Percentiles rank a stretch among this genome's conserved stretches.
Conservation (phyloP, 2,797 vertebrate species). For the Takifugu ocellatus region DNA sequence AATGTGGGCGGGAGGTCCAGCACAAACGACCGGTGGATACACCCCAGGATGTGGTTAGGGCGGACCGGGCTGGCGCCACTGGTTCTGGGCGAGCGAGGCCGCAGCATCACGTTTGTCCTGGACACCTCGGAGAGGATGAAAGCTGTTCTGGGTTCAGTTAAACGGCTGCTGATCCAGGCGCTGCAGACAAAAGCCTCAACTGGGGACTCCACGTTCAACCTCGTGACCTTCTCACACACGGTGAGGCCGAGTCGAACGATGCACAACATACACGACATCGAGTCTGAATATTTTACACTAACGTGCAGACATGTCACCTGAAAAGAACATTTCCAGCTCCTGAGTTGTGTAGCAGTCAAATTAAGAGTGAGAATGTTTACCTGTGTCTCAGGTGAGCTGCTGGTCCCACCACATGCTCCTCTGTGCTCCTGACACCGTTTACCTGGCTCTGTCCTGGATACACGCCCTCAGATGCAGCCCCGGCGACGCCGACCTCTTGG, state of each 20-base stretch:
- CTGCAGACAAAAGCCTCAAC: constrained; percentile 64
- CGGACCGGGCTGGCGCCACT: constrained; percentile 39
- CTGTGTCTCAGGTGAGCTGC: constrained; percentile 46
- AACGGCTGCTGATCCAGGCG: constrained; percentile 66
- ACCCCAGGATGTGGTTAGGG: constrained; percentile 16
- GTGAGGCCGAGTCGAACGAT: constrained; percentile 31
- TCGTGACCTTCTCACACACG: constrained; percentile 68
- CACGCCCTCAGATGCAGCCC: constrained; percentile 62
- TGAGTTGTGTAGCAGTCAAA: not conserved
- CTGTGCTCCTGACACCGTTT: constrained; percentile 66
- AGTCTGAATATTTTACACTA: too few species aligned
- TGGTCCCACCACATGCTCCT: constrained; percentile 67
- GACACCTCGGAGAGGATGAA: constrained; percentile 63
- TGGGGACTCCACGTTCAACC: constrained; percentile 70
- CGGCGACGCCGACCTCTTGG: constrained; percentile 56
- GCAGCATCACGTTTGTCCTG: constrained; percentile 62
- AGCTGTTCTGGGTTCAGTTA: constrained; percentile 54
- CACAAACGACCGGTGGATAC: too few species aligned
- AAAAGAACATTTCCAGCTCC: too few species aligned
- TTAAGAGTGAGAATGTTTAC: not conserved
- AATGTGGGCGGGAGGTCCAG: too few species aligned
- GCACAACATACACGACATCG: too few species aligned
- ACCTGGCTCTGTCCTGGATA: constrained; percentile 68
- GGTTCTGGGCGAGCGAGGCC: constrained; percentile 51
- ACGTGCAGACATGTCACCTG: too few species aligned